These are phyloP conservation scores for Hoplostethus mediterraneus DNA, from an alignment of 2,797 vertebrate genomes.

Conservation along the genomic window DNA sequence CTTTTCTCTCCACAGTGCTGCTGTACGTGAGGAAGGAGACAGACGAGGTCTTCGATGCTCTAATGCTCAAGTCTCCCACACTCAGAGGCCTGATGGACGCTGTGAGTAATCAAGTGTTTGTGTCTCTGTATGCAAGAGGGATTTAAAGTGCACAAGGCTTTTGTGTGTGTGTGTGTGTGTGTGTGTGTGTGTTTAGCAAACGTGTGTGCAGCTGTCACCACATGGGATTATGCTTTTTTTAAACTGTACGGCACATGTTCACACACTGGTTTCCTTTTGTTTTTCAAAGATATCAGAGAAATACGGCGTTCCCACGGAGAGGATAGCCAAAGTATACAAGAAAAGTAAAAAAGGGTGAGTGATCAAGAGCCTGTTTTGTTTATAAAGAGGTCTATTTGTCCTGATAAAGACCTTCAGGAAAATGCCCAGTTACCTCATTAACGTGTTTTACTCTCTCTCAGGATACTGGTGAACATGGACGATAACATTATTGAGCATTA, in stretches of 20 bases:
- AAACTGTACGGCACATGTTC: neutral
- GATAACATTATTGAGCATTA: conserved; percentile 99
- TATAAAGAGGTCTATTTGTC: neutral
- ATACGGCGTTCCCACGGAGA: conserved; percentile 92
- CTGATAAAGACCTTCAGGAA: neutral
- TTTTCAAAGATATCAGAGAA: conserved; percentile 93
- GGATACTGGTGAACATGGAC: conserved; percentile 98
- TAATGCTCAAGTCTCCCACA: conserved; percentile 97
- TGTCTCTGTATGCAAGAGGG: neutral
- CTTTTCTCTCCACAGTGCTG: conserved; percentile 87
- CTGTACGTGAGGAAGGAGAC: conserved; percentile 96
- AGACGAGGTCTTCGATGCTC: conserved; percentile 97
- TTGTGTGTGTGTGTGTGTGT: neutral
- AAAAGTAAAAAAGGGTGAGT: conserved; percentile 99
- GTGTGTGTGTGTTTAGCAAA: neutral
- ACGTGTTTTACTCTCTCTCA: conserved; percentile 56
- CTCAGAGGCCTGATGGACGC: conserved; percentile 95
- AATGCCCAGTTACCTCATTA: no score
- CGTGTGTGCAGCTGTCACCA: neutral
- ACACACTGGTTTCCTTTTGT: neutral
- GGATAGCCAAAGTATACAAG: conserved; percentile 97
- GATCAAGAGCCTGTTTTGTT: conserved; percentile 14
- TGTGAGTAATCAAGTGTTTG: conserved; percentile 84
- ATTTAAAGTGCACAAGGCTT: conserved; percentile 1
- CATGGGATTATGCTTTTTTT: neutral